phyloP scores from a whole-genome alignment of 2,888 invertebrate species.

The Nezara viridula region DNA sequence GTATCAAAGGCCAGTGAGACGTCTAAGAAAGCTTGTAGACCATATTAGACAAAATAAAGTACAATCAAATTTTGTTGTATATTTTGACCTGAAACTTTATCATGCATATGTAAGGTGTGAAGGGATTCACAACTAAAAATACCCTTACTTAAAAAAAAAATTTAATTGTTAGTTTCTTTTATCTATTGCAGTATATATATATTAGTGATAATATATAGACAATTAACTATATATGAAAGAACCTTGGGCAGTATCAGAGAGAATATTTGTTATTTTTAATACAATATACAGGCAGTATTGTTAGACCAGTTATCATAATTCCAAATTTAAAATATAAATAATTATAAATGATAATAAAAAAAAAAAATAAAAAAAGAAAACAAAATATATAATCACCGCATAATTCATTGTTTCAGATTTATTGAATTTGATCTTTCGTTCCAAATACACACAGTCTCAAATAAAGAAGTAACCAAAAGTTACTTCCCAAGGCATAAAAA shows the following conservation, averaged over 20 bases:
- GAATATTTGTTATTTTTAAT: constrained; percentile 31
- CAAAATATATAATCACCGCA: not conserved
- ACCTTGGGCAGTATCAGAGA: constrained; percentile 48
- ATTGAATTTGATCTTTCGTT: not conserved
- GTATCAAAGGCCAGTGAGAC: too few relatives aligned
- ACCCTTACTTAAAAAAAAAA: not conserved
- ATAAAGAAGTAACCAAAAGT: constrained; percentile 48
- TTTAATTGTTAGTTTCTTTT: constrained; percentile 40
- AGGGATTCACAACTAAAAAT: not conserved
- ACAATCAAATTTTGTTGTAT: too few relatives aligned
- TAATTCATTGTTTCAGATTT: not conserved
- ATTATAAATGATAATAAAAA: not conserved
- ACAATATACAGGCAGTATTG: constrained; percentile 26
- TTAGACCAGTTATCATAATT: constrained; percentile 18
- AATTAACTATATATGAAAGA: constrained; percentile 46
- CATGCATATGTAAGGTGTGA: not conserved
- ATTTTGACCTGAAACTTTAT: too few relatives aligned
- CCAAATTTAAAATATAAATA: not conserved
- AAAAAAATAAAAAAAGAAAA: not conserved
- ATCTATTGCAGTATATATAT: not conserved
- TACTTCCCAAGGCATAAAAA: constrained; percentile 44
- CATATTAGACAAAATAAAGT: too few relatives aligned
- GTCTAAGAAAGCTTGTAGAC: too few relatives aligned
- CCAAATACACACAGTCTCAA: constrained; percentile 25
- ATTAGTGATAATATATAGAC: constrained; percentile 29